phyloP scores from a whole-genome alignment of 2,888 invertebrate genomes.

The Drosophila mimetica region DNA sequence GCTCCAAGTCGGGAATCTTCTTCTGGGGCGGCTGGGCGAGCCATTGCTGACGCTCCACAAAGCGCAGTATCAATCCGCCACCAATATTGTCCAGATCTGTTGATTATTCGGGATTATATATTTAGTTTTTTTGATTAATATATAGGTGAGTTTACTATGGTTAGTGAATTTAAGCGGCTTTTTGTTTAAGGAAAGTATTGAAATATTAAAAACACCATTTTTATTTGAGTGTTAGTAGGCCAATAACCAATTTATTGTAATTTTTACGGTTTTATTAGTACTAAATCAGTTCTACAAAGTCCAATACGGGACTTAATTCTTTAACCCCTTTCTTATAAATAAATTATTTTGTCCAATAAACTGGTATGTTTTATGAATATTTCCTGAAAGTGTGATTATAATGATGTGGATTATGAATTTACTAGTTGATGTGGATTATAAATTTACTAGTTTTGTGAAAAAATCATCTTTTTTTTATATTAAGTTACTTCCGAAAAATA shows the following conservation, averaged over 20 bases:
- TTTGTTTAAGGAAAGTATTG: background rate
- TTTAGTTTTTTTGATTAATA: too few species aligned
- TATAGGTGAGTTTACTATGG: too few species aligned
- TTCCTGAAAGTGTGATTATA: background rate
- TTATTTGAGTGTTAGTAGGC: background rate
- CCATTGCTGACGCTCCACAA: constrained; percentile 76
- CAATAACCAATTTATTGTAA: background rate
- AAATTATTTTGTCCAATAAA: background rate
- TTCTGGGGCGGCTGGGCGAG: constrained; percentile 77
- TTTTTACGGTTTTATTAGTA: background rate
- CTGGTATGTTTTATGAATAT: background rate
- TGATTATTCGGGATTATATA: background rate
- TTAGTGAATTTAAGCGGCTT: background rate
- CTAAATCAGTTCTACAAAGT: background rate
- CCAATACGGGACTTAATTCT: too few species aligned
- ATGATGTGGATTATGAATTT: background rate
- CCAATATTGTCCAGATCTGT: constrained; percentile 77
- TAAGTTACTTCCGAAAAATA: too few species aligned
- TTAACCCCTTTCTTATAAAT: background rate
- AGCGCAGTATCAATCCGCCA: constrained; percentile 70
- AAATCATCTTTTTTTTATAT: too few species aligned
- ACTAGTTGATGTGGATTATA: too few species aligned
- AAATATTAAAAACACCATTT: background rate
- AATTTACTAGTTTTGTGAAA: background rate
- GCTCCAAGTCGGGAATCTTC: constrained; percentile 49